Base-by-base conservation (phyloP, 2,113 vertebrate genomes). In the Dunckerocampus dactyliophorus region DNA sequence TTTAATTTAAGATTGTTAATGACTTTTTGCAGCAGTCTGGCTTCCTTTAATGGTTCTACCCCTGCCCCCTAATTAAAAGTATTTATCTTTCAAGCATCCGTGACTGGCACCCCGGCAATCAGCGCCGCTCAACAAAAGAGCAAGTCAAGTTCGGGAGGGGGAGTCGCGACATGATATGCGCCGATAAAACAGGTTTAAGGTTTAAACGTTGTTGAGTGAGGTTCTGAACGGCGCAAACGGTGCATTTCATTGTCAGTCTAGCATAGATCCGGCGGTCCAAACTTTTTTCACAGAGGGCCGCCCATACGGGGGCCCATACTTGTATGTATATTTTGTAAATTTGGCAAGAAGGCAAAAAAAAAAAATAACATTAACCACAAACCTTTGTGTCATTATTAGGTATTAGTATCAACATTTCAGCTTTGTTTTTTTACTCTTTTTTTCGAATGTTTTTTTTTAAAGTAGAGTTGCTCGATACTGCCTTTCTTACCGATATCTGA, bases 1-100 rank as follows among this genome's bases (percentile, higher is more conserved):
- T 97, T 98, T 99, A 95, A 98, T 98, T 98, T 98, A 96, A 97
- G 95, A 96, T 97, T 98, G 95, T 98, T 98, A 98, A 98, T 97
- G 96, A 95, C 94, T 97, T 97, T 93, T 95, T 91, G 92, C 94
- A 95, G 94, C 95, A 95, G 95, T 93, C 94, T 94, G 94, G 94
- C 94, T 97, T 98, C 93, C 94, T 97, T 98, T 98, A 98, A 98
- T 98, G 95, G 97, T 96, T 93, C 96, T 93, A 93, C 94, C 95
- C 39, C 94, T 95, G 94, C 93, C 95, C 86, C 94, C 97, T 98
- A 98, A 98, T 99, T 99, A 99, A 98, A 98, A 95, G 95, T 98
- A 98, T 98, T 99, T 99, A 97, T 99, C 97, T 98, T 97, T 95
- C 93, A 94, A 96, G 94, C 94, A 97, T 95, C 95, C 95, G 91